Evolutionary conservation across 2,888 invertebrate species (phyloP).

Genomic region (Toxonevra muliebris): DNA sequence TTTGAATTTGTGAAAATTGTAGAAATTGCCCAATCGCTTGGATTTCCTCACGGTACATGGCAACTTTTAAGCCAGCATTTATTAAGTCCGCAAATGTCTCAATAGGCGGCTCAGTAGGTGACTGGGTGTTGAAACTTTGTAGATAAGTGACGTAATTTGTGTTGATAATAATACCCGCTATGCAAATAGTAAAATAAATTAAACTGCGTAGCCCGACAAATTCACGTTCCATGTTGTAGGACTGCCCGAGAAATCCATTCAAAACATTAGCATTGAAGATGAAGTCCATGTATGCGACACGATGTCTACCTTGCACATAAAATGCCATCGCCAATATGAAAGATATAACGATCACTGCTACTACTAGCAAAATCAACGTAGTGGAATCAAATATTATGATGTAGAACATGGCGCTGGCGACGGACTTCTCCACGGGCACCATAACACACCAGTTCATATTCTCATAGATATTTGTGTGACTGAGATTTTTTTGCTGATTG

Average conservation of each 20-base stretch:
- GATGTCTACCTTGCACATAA: background rate
- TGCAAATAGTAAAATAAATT: slow-evolving; percentile 33
- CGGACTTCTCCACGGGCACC: slow-evolving; percentile 29
- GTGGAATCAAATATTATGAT: slow-evolving; percentile 26
- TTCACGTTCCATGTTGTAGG: slow-evolving; percentile 20
- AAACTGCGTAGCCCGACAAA: slow-evolving; percentile 21
- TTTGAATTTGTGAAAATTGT: background rate
- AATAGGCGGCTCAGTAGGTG: slow-evolving; percentile 33
- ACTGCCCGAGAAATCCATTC: slow-evolving; percentile 34
- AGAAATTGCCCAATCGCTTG: background rate
- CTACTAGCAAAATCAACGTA: slow-evolving; percentile 16
- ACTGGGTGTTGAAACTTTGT: slow-evolving; percentile 36
- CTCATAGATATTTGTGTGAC: slow-evolving; percentile 30
- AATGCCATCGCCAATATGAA: slow-evolving; percentile 20
- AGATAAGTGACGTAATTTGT: slow-evolving; percentile 38
- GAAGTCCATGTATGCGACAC: slow-evolving; percentile 3
- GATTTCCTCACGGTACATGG: background rate
- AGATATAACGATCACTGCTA: slow-evolving; percentile 26
- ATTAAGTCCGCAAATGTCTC: slow-evolving; percentile 31
- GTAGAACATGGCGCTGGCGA: slow-evolving; percentile 36
- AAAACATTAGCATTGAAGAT: slow-evolving; percentile 34
- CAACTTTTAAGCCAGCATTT: slow-evolving; percentile 27
- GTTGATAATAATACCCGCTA: slow-evolving; percentile 37
- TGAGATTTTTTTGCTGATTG: background rate
- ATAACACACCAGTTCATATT: slow-evolving; percentile 22